Evolutionary conservation across 2,888 invertebrate genomes (phyloP), one percentile per base, ranked within the genome.

Genomic region (Agriotes lineatus): DNA sequence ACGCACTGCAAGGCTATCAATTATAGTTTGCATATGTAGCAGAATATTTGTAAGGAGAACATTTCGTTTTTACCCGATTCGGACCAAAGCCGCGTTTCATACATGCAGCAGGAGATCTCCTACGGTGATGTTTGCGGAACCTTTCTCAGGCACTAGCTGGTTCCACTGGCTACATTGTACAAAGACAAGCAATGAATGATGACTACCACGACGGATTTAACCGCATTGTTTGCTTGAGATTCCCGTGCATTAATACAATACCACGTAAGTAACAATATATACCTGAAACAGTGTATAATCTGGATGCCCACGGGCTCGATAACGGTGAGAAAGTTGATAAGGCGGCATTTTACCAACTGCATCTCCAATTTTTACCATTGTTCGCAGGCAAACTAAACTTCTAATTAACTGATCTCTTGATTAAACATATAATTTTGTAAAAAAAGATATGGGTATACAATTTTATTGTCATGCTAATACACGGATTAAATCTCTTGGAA

Each of bases 181-280:
- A 71, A 72, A 74, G 76, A 77, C 77, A 74, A 71, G 74, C 69
- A 74, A 77, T 78, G 78, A 77, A 77, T 78, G 76, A 76, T 77
- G 75, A 72, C 70, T 72, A 74, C 74, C 74, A 73, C 71, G 75
- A 74, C 72, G 72, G 54, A 71, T 72, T 72, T 65, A 71, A 71
- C 67, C 63, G 57, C 66, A 70, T 64, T 67, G 71, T 70, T 73
- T 71, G 72, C 75, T 74, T 74, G 65, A 70, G 68, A 65, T 74
- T 63, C 60, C 66, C 68, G 61, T 57, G 54, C 69, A 60, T 69
- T 67, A 70, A 67, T 69, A 72, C 70, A 72, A 72, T 71, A 59
- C 54, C 60, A 57, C 57, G 58, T 69, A 58, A 66, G 58, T 70
- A 63, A 52, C 44, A 57, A 37, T 58, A 56, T 65, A 39, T 58